These are phyloP conservation scores for Drosophila cognata DNA, from an alignment of 2,888 invertebrate genomes.

Conservation along the genomic window DNA sequence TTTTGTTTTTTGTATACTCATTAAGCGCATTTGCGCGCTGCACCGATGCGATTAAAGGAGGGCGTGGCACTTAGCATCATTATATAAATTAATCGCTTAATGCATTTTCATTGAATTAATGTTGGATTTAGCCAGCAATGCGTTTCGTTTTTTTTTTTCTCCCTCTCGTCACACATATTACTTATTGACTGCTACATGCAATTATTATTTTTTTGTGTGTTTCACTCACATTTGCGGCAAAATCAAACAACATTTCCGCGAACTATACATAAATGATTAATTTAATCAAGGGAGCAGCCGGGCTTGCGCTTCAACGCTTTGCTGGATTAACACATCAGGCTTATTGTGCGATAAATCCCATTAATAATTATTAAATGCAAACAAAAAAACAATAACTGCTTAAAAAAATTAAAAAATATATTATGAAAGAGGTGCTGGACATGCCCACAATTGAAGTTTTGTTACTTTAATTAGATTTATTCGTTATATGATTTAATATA, in stretches of 20 bases:
- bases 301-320: constrained; percentile 55
- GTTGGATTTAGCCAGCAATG: constrained; percentile 55
- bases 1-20: constrained; percentile 57
- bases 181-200: constrained; percentile 3
- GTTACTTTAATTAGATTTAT: background rate
- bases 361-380: constrained; percentile 52
- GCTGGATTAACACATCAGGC: constrained; percentile 64
- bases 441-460: background rate
- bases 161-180: background rate
- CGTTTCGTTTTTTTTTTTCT: constrained; percentile 10
- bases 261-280: constrained; percentile 59
- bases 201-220: constrained; percentile 11
- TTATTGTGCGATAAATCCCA: constrained; percentile 48
- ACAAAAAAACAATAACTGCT: background rate
- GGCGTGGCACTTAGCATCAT: constrained; percentile 30
- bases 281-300: constrained; percentile 60
- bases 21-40: constrained; percentile 62
- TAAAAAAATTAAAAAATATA: background rate
- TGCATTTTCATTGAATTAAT: constrained; percentile 69
- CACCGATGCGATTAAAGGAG: constrained; percentile 55
- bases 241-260: constrained; percentile 56
- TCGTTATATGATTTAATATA: background rate
- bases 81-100: constrained; percentile 65
- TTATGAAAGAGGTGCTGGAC: background rate
- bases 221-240: constrained; percentile 22